Conservation (phyloP, 2,797 vertebrate species). For the Oceanodroma leucorhoa region DNA sequence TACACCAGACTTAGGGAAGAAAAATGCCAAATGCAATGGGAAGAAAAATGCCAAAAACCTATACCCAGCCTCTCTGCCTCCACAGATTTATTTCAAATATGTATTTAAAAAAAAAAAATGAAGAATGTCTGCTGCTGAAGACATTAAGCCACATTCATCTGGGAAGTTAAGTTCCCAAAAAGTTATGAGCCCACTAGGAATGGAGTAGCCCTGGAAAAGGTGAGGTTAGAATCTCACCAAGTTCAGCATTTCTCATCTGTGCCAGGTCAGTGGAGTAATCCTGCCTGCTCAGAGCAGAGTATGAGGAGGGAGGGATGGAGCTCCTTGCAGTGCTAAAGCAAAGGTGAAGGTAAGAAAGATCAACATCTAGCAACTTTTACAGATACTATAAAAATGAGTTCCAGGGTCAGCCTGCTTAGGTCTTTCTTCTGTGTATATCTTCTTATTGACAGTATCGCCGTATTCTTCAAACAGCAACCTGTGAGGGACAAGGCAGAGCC, state of each 20-base stretch:
- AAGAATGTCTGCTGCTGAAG: background rate
- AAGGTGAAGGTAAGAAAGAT: background rate
- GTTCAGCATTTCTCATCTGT: accelerated
- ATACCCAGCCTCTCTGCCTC: background rate
- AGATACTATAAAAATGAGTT: background rate
- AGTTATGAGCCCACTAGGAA: background rate
- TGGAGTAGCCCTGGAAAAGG: background rate
- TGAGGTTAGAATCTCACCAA: background rate
- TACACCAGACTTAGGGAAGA: background rate
- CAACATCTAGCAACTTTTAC: background rate
- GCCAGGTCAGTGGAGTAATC: background rate
- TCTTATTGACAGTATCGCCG: background rate
- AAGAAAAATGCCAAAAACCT: background rate
- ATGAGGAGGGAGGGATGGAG: background rate
- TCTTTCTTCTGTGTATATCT: accelerated
- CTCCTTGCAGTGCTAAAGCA: background rate
- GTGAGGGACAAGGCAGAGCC: background rate
- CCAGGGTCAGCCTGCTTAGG: background rate
- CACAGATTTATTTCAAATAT: background rate
- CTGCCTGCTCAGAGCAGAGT: background rate
- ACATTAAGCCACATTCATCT: background rate
- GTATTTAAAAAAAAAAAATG: background rate
- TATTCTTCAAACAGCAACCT: background rate
- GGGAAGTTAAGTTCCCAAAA: background rate
- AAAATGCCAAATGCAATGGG: background rate